Evolutionary conservation across 2,113 vertebrate species (phyloP), one percentile per base, ranked within the genome.

Genomic region (Cyphomyrus discorhynchus): DNA sequence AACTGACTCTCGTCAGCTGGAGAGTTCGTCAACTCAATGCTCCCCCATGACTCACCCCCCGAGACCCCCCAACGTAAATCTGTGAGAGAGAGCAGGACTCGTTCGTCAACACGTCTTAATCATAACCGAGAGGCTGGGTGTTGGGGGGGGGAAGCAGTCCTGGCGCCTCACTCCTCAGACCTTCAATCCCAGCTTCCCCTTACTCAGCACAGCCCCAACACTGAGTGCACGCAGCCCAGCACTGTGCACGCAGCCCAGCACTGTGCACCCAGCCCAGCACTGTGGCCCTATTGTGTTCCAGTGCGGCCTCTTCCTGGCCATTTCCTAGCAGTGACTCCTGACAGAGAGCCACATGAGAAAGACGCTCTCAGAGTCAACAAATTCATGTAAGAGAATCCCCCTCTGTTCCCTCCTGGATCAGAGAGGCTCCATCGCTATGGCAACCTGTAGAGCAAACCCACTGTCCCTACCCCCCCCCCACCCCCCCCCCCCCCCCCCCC

Each of bases 351-450:
- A 53, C 84, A 86, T 86, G 84, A 86, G 31, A 87, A 87, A 53
- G 85, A 52, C 47, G n/a, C 85, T 56, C 85, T 52, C 6, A 87
- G 85, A 53, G 85, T 87, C 47, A 53, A 87, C 85, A 87, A 50
- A 52, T 87, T 50, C 27, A 53, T 52, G 47, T 87, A 50, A 56
- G 85, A 87, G 47, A 87, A 52, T 52, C 47, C 47, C 85, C 47
- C 50, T 56, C 46, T 86, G 84, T 86, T 52, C 47, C 49, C 17
- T 47, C 85, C n/a, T 31, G 47, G 50, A 87, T 53, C 85, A 87
- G 85, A 87, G 47, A 87, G 50, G 85, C 85, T 87, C 27, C 47
- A 87, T 56, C 47, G 3, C 47, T 56, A 87, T 56, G 85, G 85
- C 15, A 35, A 87, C 85, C n/a, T 53, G 50, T 13, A 53, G 24